phyloP scores from a whole-genome alignment of 2,888 invertebrate genomes.

The Trisateles emortualis region DNA sequence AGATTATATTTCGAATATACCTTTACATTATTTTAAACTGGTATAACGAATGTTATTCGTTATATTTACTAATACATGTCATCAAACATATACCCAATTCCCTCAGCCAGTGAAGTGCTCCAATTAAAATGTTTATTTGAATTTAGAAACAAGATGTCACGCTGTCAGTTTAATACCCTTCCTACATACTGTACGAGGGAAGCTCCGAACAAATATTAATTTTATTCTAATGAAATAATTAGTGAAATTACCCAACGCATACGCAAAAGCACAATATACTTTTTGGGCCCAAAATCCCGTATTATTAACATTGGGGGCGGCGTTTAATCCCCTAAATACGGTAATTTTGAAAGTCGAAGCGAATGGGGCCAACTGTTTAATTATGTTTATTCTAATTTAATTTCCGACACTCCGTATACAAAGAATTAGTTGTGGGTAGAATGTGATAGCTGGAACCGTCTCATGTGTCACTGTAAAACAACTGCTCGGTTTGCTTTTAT shows the following conservation, averaged over 20 bases:
- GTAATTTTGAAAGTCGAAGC: constrained; percentile 70
- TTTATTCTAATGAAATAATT: constrained; percentile 69
- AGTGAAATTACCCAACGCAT: constrained; percentile 56
- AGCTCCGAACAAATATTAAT: constrained; percentile 47
- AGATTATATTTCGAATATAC: too few relatives aligned
- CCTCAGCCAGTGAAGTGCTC: too few relatives aligned
- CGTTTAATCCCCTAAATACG: constrained; percentile 67
- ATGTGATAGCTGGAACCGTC: constrained; percentile 10
- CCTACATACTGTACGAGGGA: constrained; percentile 18
- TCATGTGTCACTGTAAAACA: neutral
- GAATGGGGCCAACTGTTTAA: constrained; percentile 73
- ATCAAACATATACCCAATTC: too few relatives aligned
- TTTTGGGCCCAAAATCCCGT: constrained; percentile 62
- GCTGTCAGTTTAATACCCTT: constrained; percentile 5
- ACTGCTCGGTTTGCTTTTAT: neutral
- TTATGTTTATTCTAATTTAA: constrained; percentile 81
- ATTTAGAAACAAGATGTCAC: constrained; percentile 4
- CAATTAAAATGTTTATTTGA: neutral
- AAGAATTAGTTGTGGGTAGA: constrained; percentile 43
- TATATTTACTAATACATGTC: too few relatives aligned
- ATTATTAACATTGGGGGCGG: constrained; percentile 65
- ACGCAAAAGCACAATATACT: constrained; percentile 55
- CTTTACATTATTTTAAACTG: too few relatives aligned
- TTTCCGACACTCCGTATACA: constrained; percentile 65
- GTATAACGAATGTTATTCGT: too few relatives aligned